Percentiles rank a stretch among this genome's conserved stretches.
Conservation (phyloP, 2,113 vertebrate genomes). For the Phodopus roborovskii region DNA sequence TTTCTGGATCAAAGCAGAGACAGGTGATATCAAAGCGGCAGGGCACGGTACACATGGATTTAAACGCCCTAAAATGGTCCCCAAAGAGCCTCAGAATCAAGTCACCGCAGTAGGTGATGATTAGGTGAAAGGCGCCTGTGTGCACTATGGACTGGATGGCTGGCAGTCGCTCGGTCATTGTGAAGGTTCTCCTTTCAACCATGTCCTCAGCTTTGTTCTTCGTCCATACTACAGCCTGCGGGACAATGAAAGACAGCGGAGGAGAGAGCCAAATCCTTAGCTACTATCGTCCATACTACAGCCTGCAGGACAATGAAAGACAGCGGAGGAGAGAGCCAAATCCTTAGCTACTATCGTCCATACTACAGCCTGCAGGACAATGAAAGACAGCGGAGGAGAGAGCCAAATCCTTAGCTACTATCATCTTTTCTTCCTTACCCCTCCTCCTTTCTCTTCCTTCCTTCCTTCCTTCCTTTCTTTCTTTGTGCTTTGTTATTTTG, state of each 20-base stretch:
- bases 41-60: constrained; percentile 29
- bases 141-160: constrained; percentile 75
- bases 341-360: constrained; percentile 70
- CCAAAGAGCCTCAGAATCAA: constrained; percentile 81
- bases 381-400: background rate
- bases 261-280: background rate
- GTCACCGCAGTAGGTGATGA: constrained; percentile 82
- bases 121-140: constrained; percentile 66
- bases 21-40: constrained; percentile 81
- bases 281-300: constrained; percentile 78
- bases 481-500: background rate
- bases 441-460: background rate
- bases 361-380: constrained; percentile 72
- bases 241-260: background rate
- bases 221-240: constrained; percentile 78
- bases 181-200: constrained; percentile 69
- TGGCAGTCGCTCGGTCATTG: constrained; percentile 63
- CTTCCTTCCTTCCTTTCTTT: background rate
- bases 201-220: constrained; percentile 58
- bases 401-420: background rate
- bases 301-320: constrained; percentile 66
- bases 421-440: too few relatives aligned
- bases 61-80: constrained; percentile 79
- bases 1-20: constrained; percentile 81
- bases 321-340: background rate